Conservation (phyloP, 2,797 vertebrate genomes). For the Hypotaenidia philippensis region DNA sequence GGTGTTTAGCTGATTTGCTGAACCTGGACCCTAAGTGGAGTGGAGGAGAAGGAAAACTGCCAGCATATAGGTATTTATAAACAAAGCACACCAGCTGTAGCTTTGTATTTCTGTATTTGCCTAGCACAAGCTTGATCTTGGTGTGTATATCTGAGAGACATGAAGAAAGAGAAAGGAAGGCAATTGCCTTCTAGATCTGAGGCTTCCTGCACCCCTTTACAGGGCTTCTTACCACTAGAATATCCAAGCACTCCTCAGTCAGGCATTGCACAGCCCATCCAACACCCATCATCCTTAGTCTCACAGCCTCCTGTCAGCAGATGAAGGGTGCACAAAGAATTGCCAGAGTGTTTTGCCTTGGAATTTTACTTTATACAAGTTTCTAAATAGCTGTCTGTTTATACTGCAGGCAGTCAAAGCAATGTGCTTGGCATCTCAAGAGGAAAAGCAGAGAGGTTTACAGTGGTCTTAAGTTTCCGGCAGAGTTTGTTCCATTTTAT, state of each 20-base stretch:
- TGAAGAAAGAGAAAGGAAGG: neutral
- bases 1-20: neutral
- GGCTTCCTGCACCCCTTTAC: neutral
- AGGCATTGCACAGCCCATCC: rapidly evolving
- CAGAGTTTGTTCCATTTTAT: neutral
- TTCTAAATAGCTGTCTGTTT: constrained; percentile 24
- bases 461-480: neutral
- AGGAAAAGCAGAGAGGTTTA: neutral
- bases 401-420: neutral
- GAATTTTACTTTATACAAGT: constrained; percentile 11
- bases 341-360: neutral
- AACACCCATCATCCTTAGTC: neutral
- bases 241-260: rapidly evolving
- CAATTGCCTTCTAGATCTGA: neutral
- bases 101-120: neutral
- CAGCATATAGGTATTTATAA: neutral
- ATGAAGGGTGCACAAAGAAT: neutral
- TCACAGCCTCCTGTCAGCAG: neutral
- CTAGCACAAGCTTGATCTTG: neutral
- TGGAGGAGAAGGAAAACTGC: neutral
- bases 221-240: neutral
- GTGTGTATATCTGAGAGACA: neutral
- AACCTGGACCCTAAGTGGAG: neutral
- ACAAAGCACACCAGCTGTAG: neutral
- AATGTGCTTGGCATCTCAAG: neutral